A percentile compares a stretch with the other conserved stretches of the same genome.
These are phyloP conservation scores for Spondyliosoma cantharus DNA, from an alignment of 2,797 vertebrate genomes.

Conservation along the genomic window DNA sequence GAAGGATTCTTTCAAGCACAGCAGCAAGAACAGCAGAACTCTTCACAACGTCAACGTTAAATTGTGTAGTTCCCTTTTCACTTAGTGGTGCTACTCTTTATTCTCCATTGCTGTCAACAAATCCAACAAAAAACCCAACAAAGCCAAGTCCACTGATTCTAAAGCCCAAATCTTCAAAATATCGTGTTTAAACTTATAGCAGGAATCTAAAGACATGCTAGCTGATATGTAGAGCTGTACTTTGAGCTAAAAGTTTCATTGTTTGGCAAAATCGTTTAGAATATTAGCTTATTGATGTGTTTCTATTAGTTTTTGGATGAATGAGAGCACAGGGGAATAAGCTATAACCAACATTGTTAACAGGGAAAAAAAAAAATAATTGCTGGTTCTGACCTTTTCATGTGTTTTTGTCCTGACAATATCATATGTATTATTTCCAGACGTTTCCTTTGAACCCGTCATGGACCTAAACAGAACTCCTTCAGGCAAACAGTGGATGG, in stretches of 20 bases:
- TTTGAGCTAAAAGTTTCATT: too few relatives aligned
- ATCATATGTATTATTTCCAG: background rate
- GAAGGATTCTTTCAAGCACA: background rate
- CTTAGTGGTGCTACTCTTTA: background rate
- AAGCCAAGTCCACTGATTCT: background rate
- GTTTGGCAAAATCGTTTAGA: too few relatives aligned
- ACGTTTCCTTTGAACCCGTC: background rate
- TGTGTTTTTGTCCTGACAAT: background rate
- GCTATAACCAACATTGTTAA: constrained; percentile 5
- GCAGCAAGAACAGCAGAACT: background rate
- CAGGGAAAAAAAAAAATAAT: background rate
- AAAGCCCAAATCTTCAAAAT: background rate
- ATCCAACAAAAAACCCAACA: background rate
- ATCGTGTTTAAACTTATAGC: too few relatives aligned
- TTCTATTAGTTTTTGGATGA: background rate
- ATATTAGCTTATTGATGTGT: background rate
- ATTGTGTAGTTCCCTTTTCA: background rate
- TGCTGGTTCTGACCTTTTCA: background rate
- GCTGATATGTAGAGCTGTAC: too few relatives aligned
- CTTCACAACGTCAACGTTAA: background rate
- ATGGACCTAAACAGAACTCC: constrained; percentile 7
- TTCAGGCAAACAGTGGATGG: background rate
- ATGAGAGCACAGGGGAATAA: background rate
- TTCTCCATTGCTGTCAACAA: background rate
- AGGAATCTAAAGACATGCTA: too few relatives aligned